Evolutionary conservation across 2,113 vertebrate species (phyloP).

Genomic region (Corythaixoides concolor): DNA sequence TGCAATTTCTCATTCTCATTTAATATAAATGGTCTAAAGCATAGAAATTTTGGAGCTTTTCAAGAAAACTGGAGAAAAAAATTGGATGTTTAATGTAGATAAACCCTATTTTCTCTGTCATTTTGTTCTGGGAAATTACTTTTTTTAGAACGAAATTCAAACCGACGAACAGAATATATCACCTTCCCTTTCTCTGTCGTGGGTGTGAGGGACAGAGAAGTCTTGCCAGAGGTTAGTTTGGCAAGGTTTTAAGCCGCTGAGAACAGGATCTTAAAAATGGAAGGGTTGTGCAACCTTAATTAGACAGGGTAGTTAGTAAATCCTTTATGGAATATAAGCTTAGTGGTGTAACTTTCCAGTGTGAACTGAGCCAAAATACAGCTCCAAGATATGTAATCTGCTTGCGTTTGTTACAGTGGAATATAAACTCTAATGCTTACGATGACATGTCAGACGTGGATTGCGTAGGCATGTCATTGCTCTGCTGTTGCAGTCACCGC

Average conservation of each 20-base stretch:
- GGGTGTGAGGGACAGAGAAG: background rate
- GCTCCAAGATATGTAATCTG: constrained; percentile 21
- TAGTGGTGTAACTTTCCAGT: background rate
- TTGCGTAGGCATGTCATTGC: background rate
- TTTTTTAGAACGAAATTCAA: background rate
- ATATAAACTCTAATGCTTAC: background rate
- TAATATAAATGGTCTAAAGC: background rate
- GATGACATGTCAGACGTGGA: background rate
- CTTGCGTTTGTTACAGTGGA: background rate
- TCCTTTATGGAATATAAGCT: background rate
- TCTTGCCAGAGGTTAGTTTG: constrained; percentile 7
- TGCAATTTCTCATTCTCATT: background rate
- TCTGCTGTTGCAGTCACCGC: background rate
- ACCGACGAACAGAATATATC: background rate
- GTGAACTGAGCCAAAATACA: background rate
- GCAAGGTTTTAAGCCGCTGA: background rate
- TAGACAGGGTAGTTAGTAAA: background rate
- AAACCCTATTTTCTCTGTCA: background rate
- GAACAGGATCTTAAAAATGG: background rate
- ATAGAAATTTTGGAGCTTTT: background rate
- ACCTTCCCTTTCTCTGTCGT: background rate
- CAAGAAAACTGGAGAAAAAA: background rate
- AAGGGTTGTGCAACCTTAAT: constrained; percentile 23
- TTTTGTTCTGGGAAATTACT: background rate
- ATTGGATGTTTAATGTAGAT: background rate